Percentiles rank a stretch among this genome's conserved stretches.
These are phyloP conservation scores for Cyphomyrmex costatus DNA, from an alignment of 1,140 invertebrate genomes.

Conservation along the genomic window DNA sequence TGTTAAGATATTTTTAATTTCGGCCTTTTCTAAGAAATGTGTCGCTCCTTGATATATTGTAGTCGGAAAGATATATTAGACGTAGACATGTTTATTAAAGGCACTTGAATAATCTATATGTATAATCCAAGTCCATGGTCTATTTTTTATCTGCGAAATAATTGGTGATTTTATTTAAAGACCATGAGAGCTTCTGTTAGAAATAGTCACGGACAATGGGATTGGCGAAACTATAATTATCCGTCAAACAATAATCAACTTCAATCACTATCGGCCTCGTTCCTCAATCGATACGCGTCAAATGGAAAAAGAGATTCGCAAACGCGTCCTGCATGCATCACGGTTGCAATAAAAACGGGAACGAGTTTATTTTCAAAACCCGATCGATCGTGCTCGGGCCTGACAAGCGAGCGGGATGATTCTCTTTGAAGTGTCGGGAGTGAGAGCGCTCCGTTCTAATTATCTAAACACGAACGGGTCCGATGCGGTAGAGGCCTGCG, in stretches of 20 bases:
- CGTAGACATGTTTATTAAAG: background rate
- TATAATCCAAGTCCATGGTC: background rate
- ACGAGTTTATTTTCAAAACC: constrained; percentile 62
- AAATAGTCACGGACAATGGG: background rate
- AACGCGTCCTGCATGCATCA: constrained; percentile 33
- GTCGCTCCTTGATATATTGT: background rate
- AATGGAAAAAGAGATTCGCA: constrained; percentile 10
- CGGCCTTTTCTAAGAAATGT: background rate
- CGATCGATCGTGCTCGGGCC: constrained; percentile 28
- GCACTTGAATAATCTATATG: background rate
- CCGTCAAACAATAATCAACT: constrained; percentile 27
- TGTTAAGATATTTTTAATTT: constrained; percentile 30
- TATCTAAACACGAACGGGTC: constrained; percentile 67
- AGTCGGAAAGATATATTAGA: background rate
- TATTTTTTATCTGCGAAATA: background rate
- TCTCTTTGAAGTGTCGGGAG: constrained; percentile 55
- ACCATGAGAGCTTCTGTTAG: background rate
- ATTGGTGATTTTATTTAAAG: background rate
- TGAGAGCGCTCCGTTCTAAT: constrained; percentile 60
- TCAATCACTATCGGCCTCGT: background rate
- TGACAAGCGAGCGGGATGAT: constrained; percentile 35
- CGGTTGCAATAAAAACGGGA: constrained; percentile 43
- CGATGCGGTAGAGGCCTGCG: constrained; percentile 54
- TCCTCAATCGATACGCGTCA: constrained; percentile 32
- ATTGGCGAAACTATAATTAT: constrained; percentile 16